These are phyloP conservation scores for Lethenteron reissneri DNA, from an alignment of 2,113 vertebrate genomes.

Conservation along the genomic window DNA sequence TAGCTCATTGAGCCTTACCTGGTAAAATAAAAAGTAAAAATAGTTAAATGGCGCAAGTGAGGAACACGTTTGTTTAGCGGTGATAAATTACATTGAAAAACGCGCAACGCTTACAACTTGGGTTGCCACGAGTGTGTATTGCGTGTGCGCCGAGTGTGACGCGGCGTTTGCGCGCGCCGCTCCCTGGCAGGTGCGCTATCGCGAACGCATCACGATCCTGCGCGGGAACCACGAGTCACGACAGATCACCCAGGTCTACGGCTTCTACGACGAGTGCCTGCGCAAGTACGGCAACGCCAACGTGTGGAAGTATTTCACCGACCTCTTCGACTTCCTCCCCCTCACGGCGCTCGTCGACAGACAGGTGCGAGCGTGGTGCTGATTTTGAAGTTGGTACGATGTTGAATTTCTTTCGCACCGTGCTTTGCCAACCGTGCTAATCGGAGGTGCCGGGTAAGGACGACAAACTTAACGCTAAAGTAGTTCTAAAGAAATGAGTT, in stretches of 20 bases:
- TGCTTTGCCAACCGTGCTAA: background rate
- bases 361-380: conserved; percentile 32
- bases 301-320: conserved; percentile 96
- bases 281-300: conserved; percentile 94
- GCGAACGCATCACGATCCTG: conserved; percentile 90
- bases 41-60: too few relatives aligned
- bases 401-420: background rate
- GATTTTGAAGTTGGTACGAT: too few relatives aligned
- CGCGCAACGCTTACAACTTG: too few relatives aligned
- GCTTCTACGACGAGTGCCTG: conserved; percentile 94
- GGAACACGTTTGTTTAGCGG: too few relatives aligned
- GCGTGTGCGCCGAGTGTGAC: too few relatives aligned
- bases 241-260: conserved; percentile 97
- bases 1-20: too few relatives aligned
- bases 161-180: background rate
- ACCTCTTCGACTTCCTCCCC: conserved; percentile 94
- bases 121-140: too few relatives aligned
- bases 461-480: too few relatives aligned
- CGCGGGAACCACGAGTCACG: conserved; percentile 94
- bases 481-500: too few relatives aligned
- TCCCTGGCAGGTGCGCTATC: conserved; percentile 56
- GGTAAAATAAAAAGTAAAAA: too few relatives aligned
- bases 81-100: too few relatives aligned
- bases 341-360: conserved; percentile 96
- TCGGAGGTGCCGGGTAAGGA: too few relatives aligned